Evolutionary conservation across 2,888 invertebrate species (phyloP), one percentile per base, ranked within the genome.

Genomic region (Emmelina monodactyla): DNA sequence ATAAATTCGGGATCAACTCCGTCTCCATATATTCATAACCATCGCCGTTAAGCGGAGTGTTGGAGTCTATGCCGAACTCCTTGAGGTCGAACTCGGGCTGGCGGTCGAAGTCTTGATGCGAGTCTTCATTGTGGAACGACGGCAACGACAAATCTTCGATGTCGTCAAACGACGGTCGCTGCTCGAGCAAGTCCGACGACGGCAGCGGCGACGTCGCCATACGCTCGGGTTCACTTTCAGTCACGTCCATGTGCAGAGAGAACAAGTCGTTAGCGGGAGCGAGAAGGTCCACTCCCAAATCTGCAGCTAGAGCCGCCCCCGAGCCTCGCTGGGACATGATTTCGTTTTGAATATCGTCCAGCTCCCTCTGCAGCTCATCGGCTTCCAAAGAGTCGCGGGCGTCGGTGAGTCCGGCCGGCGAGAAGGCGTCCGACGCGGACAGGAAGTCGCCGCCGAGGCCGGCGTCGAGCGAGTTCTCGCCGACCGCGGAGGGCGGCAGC

Each of bases 401-500:
- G 39, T 61, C 65, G 13, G 58, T 39, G n/a, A 68, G 65, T 40
- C 66, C 71, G 0, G 61, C 56, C 15, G 73, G 67, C 0, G 63
- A 62, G 44, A 63, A 70, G 7, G 58, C 45, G 16, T 56, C 55
- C 22, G 61, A 50, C 2, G 61, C 52, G 2, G 57, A 48, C 13
- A 55, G 64, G 12, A 51, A 54, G 11, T 25, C 25, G 2, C 54
- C 47, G 29, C 62, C 60, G 35, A 55, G 62, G 40, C 50, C 61
- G 45, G 43, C 66, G 69, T 16, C 87, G 83, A 15, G 85, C 82
- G 41, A 83, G 62, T 44, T 86, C 48, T 88, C 63, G 22, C 54
- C 86, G 1, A 92, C 94, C 0, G 93, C 93, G 50, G 93, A 93
- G 6, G 94, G 88, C 1, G 95, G 93, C 37, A 96, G 67, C 58